A percentile compares a stretch with the other conserved stretches of the same genome.
Evolutionary conservation across 2,113 vertebrate genomes (phyloP).

Genomic region (Hepsetus odoe): DNA sequence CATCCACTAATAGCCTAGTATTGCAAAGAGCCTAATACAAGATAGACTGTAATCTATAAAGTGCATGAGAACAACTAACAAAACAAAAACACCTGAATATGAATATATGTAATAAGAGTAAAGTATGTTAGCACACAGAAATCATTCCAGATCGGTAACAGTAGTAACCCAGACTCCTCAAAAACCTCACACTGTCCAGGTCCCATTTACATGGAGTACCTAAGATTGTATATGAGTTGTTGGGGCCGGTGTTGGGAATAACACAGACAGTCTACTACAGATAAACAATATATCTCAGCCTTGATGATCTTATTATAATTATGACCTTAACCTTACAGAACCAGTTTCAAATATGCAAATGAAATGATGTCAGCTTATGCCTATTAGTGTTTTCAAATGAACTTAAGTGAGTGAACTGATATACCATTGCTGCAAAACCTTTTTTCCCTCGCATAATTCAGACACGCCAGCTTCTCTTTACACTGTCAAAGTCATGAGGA

Average conservation of each 20-base stretch:
- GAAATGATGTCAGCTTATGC: neutral
- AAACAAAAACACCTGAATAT: neutral
- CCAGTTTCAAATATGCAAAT: neutral
- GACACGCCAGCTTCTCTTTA: too few species aligned
- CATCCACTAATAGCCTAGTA: neutral
- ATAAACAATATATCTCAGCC: conserved; percentile 1
- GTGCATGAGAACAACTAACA: conserved; percentile 14
- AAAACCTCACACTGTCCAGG: neutral
- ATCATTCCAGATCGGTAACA: neutral
- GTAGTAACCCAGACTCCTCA: conserved; percentile 1
- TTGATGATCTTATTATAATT: neutral
- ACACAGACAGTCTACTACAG: neutral
- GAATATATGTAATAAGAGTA: too few species aligned
- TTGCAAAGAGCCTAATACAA: neutral
- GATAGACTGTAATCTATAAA: conserved; percentile 14
- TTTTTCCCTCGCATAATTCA: too few species aligned
- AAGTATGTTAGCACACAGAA: neutral
- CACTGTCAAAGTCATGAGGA: too few species aligned
- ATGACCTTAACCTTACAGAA: neutral
- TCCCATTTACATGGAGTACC: neutral
- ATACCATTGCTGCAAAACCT: too few species aligned
- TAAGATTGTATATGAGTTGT: neutral
- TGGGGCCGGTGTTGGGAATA: conserved; percentile 2
- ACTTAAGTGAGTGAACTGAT: too few species aligned
- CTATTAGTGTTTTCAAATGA: neutral